A percentile compares a stretch with the other conserved stretches of the same genome.
These are phyloP conservation scores for Sisor rabdophorus DNA, from an alignment of 2,113 vertebrate species.

Conservation along the genomic window DNA sequence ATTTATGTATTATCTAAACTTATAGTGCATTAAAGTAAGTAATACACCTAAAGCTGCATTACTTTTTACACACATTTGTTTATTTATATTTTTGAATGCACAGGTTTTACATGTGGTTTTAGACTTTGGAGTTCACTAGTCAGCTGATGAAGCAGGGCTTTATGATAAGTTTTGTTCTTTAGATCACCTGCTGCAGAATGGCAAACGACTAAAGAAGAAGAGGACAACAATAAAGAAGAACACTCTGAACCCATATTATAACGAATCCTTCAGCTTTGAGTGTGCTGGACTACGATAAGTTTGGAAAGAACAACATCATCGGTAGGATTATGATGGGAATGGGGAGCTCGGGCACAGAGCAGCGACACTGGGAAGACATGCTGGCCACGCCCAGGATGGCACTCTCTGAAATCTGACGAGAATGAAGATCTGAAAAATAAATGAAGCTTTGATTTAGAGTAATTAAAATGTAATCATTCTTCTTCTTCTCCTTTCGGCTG, in stretches of 20 bases:
- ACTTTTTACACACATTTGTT: no score
- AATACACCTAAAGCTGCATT: no score
- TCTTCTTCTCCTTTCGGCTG: no score
- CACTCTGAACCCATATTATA: slow-evolving; percentile 86
- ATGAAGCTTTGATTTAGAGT: slow-evolving; percentile 56
- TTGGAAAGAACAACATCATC: slow-evolving; percentile 97
- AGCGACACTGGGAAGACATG: slow-evolving; percentile 85
- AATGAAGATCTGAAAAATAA: slow-evolving; percentile 90
- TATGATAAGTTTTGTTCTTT: slow-evolving; percentile 8
- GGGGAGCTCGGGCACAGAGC: slow-evolving; percentile 85
- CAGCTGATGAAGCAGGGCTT: no score
- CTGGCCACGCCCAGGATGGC: slow-evolving; percentile 84
- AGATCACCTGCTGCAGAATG: slow-evolving; percentile 98
- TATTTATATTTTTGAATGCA: no score
- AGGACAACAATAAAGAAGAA: slow-evolving; percentile 97
- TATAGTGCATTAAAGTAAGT: no score
- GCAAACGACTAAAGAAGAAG: slow-evolving; percentile 98
- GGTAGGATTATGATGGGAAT: slow-evolving; percentile 89
- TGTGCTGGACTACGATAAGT: slow-evolving; percentile 99
- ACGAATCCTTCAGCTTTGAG: slow-evolving; percentile 92
- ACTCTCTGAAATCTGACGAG: slow-evolving; percentile 73
- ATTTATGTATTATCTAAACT: no score
- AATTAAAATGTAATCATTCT: no score
- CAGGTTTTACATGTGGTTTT: no score
- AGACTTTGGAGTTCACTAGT: no score